A percentile compares a stretch with the other conserved stretches of the same genome.
phyloP scores from a whole-genome alignment of 2,888 invertebrate genomes.

The Acholoe squamosa region DNA sequence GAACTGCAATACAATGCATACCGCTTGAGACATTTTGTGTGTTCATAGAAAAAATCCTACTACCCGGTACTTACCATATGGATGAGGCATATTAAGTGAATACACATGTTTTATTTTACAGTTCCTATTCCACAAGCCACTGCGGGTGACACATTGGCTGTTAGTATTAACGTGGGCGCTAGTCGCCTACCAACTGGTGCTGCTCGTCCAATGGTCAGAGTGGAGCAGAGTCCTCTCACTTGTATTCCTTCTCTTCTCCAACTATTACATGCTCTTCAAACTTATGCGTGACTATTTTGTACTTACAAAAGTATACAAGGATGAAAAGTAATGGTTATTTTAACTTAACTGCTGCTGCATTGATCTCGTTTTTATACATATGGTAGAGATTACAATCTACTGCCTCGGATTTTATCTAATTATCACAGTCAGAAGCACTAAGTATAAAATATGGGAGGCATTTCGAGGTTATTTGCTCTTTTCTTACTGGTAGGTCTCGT shows the following conservation, averaged over 20 bases:
- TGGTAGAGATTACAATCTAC: too few species aligned
- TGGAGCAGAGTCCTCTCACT: conserved; percentile 96
- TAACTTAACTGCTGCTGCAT: too few species aligned
- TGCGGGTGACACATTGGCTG: conserved; percentile 89
- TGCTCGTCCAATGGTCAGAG: conserved; percentile 91
- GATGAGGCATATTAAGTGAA: background rate
- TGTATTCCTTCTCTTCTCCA: conserved; percentile 92
- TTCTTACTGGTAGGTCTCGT: too few species aligned
- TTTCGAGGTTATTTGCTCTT: too few species aligned
- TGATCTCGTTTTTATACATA: too few species aligned
- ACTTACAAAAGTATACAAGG: conserved; percentile 84
- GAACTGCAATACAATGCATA: too few species aligned
- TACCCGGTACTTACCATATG: too few species aligned
- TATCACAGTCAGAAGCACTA: too few species aligned
- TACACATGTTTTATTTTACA: conserved; percentile 84
- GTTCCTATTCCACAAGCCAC: conserved; percentile 94
- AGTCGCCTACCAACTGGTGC: conserved; percentile 90
- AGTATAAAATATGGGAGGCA: too few species aligned
- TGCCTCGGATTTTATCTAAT: too few species aligned
- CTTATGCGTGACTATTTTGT: conserved; percentile 93
- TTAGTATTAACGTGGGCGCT: conserved; percentile 86
- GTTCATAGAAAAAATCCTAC: too few species aligned
- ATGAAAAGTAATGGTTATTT: conserved; percentile 66
- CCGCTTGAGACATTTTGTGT: too few species aligned
- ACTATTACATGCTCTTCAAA: conserved; percentile 95